These are phyloP conservation scores for Prionailurus bengalensis DNA, from an alignment of 2,113 vertebrate species.

Conservation along the genomic window DNA sequence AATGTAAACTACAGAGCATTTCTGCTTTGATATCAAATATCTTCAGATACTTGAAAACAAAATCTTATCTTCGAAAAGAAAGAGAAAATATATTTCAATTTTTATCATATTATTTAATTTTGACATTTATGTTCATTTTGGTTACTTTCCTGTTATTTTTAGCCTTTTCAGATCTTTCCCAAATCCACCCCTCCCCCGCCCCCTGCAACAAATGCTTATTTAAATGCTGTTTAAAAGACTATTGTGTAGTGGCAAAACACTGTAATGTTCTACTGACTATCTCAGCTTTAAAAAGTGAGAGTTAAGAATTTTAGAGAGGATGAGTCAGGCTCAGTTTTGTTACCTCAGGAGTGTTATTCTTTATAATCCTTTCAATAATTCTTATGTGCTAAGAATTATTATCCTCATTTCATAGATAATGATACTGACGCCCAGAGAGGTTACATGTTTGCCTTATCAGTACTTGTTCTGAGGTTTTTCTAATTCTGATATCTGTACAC, in stretches of 20 bases:
- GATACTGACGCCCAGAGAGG: not conserved
- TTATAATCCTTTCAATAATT: not conserved
- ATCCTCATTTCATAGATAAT: not conserved
- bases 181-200: fast-evolving
- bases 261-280: not conserved
- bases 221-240: not conserved
- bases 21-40: not conserved
- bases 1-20: not conserved
- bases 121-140: not conserved
- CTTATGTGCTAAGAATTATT: not conserved
- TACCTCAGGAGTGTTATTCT: not conserved
- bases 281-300: not conserved
- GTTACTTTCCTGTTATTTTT: not conserved
- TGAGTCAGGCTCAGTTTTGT: not conserved
- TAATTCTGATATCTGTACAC: not conserved
- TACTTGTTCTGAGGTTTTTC: not conserved
- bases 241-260: not conserved
- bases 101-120: conserved; percentile 16
- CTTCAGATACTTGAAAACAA: not conserved
- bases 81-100: not conserved
- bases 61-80: conserved; percentile 44
- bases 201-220: not conserved
- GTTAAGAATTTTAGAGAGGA: not conserved
- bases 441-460: not conserved
- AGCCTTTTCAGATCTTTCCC: not conserved